phyloP scores from a whole-genome alignment of 1,140 invertebrate genomes.

The Pseudomyrmex gracilis region DNA sequence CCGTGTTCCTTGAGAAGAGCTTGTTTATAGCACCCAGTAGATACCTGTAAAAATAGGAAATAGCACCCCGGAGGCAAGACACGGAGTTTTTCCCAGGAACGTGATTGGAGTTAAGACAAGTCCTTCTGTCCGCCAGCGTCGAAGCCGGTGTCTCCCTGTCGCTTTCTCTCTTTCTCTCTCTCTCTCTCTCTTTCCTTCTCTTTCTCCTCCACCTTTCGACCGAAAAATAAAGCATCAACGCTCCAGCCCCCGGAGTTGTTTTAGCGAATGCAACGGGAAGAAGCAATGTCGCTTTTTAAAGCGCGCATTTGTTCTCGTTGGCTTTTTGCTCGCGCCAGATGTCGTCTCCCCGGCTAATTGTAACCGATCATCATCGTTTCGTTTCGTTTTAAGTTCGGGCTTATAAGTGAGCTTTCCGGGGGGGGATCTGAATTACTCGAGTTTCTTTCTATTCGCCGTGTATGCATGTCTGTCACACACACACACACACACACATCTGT shows the following conservation, averaged over 20 bases:
- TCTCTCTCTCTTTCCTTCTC: too few relatives aligned
- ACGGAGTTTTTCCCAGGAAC: slow-evolving; percentile 61
- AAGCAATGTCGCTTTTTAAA: slow-evolving; percentile 49
- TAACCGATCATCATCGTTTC: slow-evolving; percentile 27
- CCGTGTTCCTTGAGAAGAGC: slow-evolving; percentile 36
- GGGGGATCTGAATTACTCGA: neutral
- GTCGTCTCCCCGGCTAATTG: slow-evolving; percentile 15
- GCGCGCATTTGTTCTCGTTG: slow-evolving; percentile 42
- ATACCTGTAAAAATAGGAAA: slow-evolving; percentile 71
- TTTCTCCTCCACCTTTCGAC: neutral
- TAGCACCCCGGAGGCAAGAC: slow-evolving; percentile 61
- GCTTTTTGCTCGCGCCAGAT: slow-evolving; percentile 30
- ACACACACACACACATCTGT: neutral
- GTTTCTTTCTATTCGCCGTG: neutral
- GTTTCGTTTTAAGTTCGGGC: slow-evolving; percentile 8
- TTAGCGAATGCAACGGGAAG: slow-evolving; percentile 23
- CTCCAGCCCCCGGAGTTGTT: slow-evolving; percentile 34
- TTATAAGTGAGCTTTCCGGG: neutral
- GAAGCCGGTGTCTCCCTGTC: slow-evolving; percentile 38
- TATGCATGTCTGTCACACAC: neutral
- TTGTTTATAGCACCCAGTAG: slow-evolving; percentile 71
- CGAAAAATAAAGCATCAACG: slow-evolving; percentile 49
- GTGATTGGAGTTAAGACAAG: slow-evolving; percentile 70
- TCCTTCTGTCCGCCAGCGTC: slow-evolving; percentile 40
- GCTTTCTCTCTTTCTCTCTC: too few relatives aligned